Conservation (phyloP, 1,140 invertebrate genomes). For the Pinna nobilis region DNA sequence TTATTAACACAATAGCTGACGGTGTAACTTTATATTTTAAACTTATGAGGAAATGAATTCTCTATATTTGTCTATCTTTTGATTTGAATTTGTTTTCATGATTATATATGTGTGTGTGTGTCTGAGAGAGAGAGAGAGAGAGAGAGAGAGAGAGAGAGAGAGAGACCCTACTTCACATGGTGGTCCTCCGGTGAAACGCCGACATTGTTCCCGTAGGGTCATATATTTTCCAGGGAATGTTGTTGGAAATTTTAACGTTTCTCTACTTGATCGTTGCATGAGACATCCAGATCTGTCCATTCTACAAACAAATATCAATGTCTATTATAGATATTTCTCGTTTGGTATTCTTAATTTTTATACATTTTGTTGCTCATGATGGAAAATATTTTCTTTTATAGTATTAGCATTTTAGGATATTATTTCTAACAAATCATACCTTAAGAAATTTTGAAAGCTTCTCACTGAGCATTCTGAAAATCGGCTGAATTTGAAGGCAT, state of each 20-base stretch:
- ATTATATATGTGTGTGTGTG: too few species aligned
- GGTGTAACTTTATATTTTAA: too few species aligned
- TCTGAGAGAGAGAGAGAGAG: not conserved
- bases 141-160: not conserved
- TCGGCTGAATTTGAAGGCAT: constrained; percentile 59
- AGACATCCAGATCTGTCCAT: constrained; percentile 56
- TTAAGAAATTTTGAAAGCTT: constrained; percentile 59
- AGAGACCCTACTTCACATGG: constrained; percentile 54
- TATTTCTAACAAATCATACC: too few species aligned
- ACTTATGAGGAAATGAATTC: too few species aligned
- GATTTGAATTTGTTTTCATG: too few species aligned
- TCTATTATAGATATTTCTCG: not conserved
- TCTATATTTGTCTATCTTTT: too few species aligned
- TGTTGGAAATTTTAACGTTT: constrained; percentile 53
- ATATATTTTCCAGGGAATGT: constrained; percentile 60
- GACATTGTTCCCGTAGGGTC: constrained; percentile 57
- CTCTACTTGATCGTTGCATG: constrained; percentile 44
- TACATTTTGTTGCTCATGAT: not conserved
- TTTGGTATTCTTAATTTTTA: not conserved
- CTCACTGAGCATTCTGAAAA: constrained; percentile 62
- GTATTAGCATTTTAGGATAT: too few species aligned
- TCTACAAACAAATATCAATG: constrained; percentile 31
- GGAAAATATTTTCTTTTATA: not conserved
- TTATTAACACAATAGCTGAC: too few species aligned
- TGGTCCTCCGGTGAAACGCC: constrained; percentile 57